These are phyloP conservation scores for Mizuhopecten yessoensis DNA, from an alignment of 1,140 invertebrate species.

Conservation along the genomic window DNA sequence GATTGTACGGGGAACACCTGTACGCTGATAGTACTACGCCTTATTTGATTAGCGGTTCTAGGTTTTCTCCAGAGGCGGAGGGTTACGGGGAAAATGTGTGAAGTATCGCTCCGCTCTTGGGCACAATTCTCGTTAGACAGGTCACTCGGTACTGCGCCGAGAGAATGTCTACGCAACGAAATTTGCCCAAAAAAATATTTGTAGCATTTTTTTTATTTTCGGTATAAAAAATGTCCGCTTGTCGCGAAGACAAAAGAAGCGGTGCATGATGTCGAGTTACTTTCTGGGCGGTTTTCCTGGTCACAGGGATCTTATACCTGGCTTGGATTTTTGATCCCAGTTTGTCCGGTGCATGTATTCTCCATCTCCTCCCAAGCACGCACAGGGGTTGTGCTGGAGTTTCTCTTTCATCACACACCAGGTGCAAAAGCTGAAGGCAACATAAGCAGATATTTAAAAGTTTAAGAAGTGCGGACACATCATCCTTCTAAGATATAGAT, in stretches of 20 bases:
- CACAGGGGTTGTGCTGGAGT: neutral
- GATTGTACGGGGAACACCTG: neutral
- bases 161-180: neutral
- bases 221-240: neutral
- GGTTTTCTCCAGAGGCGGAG: slow-evolving; percentile 12
- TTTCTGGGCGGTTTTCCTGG: neutral
- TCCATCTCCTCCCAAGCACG: neutral
- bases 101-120: neutral
- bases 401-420: slow-evolving; percentile 15
- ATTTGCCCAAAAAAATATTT: neutral
- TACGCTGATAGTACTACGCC: neutral
- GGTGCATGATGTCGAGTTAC: neutral
- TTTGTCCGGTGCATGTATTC: neutral
- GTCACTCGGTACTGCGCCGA: neutral
- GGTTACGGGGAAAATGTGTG: neutral
- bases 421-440: slow-evolving; percentile 22
- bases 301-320: neutral
- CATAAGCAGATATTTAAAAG: slow-evolving; percentile 39
- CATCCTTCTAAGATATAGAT: slow-evolving; percentile 33
- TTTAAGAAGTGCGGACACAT: slow-evolving; percentile 32
- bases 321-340: neutral
- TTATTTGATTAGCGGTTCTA: slow-evolving; percentile 1
- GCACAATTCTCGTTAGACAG: neutral
- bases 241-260: neutral
- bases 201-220: neutral